Evolutionary conservation across 2,797 vertebrate genomes (phyloP), one percentile per base, ranked within the genome.

Genomic region (Geotrypetes seraphini): DNA sequence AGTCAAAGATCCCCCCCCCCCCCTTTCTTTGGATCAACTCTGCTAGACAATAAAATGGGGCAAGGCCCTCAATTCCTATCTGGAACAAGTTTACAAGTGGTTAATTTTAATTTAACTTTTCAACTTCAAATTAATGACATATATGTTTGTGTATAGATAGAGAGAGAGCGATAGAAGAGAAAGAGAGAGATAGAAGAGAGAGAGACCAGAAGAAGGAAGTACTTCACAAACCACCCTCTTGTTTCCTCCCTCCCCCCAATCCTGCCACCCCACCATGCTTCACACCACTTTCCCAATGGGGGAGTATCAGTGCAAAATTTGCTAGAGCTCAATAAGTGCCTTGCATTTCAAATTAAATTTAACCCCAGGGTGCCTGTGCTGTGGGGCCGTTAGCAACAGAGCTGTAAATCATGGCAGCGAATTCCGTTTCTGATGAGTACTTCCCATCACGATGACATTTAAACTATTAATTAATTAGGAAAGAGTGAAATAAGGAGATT

Each of bases 381-480:
- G 63, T 59, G 31, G 37, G 62, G 65, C 40, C 22, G 59, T 42
- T 49, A 58, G 60, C 60, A 50, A 60, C 59, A 58, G 56, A 69
- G 54, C 60, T 72, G 66, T 79, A 81, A 85, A 84, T 83, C 77
- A 79, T 64, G 39, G 58, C 57, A 62, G 59, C 63, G 54, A 69
- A 72, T 71, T 75, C 62, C 56, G 63, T 67, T 73, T 70, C 62
- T 79, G 81, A 83, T 73, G 83, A 79, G 70, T 69, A 64, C 57
- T 61, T 78, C 73, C 77, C 73, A 72, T 74, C 80, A 78, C 63
- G 67, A 80, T 85, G 83, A 80, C 83, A 86, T 89, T 85, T 85
- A 85, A 82, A 82, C 78, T 79, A 81, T 83, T 77, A 75, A 83
- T 86, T 83, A 87, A 87, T 85, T 84, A 84, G 65, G 64, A 73